Evolutionary conservation across 2,888 invertebrate genomes (phyloP).

Genomic region (Lamellibrachia satsuma): DNA sequence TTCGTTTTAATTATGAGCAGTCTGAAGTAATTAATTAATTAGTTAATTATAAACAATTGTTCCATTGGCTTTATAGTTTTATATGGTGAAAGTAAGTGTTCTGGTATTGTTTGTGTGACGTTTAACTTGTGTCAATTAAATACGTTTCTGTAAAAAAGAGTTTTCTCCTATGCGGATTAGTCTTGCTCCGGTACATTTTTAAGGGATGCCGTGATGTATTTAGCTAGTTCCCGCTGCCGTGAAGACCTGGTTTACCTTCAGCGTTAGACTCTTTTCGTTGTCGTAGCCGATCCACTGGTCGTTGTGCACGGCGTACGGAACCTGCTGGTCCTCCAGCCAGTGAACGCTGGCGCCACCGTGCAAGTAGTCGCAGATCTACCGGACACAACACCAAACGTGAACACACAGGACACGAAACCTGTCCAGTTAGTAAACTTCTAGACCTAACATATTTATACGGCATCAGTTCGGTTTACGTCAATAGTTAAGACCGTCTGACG

Average conservation of each 20-base stretch:
- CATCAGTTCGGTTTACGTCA: too few relatives aligned
- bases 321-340: conserved; percentile 35
- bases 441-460: too few relatives aligned
- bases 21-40: too few relatives aligned
- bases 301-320: conserved; percentile 32
- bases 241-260: conserved; percentile 29
- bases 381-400: background rate
- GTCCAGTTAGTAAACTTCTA: too few relatives aligned
- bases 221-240: background rate
- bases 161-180: background rate
- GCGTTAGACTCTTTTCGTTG: conserved; percentile 32
- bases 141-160: background rate
- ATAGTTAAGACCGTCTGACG: too few relatives aligned
- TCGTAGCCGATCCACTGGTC: conserved; percentile 41
- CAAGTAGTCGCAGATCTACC: conserved; percentile 1
- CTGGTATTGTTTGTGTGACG: background rate
- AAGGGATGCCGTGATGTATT: background rate
- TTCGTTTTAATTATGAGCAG: too few relatives aligned
- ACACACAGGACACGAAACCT: background rate
- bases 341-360: conserved; percentile 25
- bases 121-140: background rate
- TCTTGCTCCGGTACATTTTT: background rate
- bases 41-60: too few relatives aligned
- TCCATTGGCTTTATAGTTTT: too few relatives aligned
- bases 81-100: background rate